These are phyloP conservation scores for Callipepla squamata DNA, from an alignment of 2,113 vertebrate species.

Conservation along the genomic window DNA sequence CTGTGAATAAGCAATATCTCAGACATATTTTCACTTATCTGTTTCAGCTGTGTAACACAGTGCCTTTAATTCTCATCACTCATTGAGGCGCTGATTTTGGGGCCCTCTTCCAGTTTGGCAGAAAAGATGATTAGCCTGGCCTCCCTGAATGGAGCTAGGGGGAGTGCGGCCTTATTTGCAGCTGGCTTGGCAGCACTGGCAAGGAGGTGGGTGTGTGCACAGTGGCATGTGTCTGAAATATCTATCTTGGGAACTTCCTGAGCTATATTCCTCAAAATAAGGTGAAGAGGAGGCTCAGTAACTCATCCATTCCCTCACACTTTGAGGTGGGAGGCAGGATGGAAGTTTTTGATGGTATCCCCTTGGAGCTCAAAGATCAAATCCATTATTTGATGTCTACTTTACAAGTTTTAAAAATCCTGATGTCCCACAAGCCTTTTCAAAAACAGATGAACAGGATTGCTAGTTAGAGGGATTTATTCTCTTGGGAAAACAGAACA, in stretches of 20 bases:
- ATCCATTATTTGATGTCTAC: not conserved
- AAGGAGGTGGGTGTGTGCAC: not conserved
- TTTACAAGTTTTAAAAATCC: not conserved
- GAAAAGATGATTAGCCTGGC: not conserved
- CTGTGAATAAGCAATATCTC: not conserved
- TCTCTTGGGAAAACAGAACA: not conserved
- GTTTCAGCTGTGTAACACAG: not conserved
- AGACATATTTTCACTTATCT: not conserved
- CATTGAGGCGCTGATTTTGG: not conserved
- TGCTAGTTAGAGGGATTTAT: not conserved
- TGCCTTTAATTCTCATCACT: not conserved
- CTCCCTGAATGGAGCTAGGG: not conserved
- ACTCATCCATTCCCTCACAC: not conserved
- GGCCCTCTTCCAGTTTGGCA: not conserved
- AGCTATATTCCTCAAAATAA: not conserved
- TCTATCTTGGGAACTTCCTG: not conserved
- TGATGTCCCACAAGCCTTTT: not conserved
- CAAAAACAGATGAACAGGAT: not conserved
- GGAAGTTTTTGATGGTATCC: not conserved
- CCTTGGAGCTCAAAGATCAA: not conserved
- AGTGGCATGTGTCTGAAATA: not conserved
- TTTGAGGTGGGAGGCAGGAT: not conserved
- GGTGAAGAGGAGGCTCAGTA: accelerated
- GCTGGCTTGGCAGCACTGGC: not conserved
- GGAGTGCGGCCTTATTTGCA: not conserved